phyloP scores from a whole-genome alignment of 2,888 invertebrate species.

The Itoplectis maculator region DNA sequence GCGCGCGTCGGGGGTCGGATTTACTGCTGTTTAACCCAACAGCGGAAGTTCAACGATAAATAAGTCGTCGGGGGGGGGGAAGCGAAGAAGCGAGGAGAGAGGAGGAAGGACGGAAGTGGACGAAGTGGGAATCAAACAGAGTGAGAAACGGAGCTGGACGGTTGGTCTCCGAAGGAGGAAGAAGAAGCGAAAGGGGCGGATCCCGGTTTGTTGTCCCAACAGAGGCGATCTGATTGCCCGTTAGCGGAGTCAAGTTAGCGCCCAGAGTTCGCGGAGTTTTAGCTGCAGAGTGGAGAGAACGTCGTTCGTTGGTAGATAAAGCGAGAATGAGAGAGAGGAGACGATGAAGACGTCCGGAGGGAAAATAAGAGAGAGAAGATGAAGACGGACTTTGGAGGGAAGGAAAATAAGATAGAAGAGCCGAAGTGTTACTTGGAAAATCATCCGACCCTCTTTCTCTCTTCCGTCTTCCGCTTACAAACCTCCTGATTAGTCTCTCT shows the following conservation, averaged over 20 bases:
- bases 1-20: slow-evolving; percentile 75
- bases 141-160: slow-evolving; percentile 41
- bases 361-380: no score
- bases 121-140: slow-evolving; percentile 41
- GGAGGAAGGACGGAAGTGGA: slow-evolving; percentile 42
- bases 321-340: slow-evolving; percentile 29
- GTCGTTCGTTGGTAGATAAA: slow-evolving; percentile 52
- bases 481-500: slow-evolving; percentile 75
- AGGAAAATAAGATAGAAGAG: slow-evolving; percentile 64
- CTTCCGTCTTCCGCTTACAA: slow-evolving; percentile 11
- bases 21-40: slow-evolving; percentile 82
- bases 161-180: slow-evolving; percentile 15
- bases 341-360: slow-evolving; percentile 1
- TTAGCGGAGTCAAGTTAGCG: slow-evolving; percentile 80
- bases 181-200: slow-evolving; percentile 61
- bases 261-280: slow-evolving; percentile 76
- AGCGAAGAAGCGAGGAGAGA: slow-evolving; percentile 42
- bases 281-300: slow-evolving; percentile 23
- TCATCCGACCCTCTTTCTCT: slow-evolving; percentile 44
- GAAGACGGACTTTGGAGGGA: slow-evolving; percentile 37
- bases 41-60: slow-evolving; percentile 82
- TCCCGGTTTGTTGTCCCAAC: slow-evolving; percentile 81
- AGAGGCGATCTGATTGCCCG: slow-evolving; percentile 83
- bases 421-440: slow-evolving; percentile 65
- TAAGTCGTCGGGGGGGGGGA: slow-evolving; percentile 76